Conservation (phyloP, 2,113 vertebrate genomes). For the Clupea harengus region DNA sequence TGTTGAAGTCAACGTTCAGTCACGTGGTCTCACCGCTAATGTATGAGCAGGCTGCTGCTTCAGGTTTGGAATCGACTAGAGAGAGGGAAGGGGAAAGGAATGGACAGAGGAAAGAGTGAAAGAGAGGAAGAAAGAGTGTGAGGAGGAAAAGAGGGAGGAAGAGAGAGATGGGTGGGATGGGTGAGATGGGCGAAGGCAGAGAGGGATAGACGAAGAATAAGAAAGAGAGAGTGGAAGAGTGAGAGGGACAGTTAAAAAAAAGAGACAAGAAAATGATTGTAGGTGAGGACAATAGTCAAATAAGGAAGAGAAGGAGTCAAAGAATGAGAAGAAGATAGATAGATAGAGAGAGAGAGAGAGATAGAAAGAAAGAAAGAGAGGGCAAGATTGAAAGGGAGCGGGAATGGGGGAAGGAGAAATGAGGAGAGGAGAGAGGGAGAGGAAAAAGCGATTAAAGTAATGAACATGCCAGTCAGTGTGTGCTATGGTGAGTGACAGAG, state of each 20-base stretch:
- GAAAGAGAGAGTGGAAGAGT: background rate
- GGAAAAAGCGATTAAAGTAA: background rate
- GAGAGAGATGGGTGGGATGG: background rate
- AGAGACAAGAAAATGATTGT: background rate
- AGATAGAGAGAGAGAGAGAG: background rate
- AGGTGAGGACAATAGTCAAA: background rate
- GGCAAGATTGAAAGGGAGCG: background rate
- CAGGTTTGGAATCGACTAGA: too few relatives aligned
- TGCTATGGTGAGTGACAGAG: background rate
- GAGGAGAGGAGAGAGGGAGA: background rate
- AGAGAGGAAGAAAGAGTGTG: background rate
- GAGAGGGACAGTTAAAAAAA: background rate
- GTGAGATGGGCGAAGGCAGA: background rate
- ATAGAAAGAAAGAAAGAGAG: background rate
- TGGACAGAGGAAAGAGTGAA: background rate
- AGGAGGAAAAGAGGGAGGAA: background rate
- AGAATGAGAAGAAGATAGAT: background rate
- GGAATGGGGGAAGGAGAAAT: background rate
- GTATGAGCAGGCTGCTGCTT: too few relatives aligned
- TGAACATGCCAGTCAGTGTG: conserved; percentile 1
- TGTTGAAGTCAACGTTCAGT: too few relatives aligned
- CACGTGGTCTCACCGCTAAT: too few relatives aligned
- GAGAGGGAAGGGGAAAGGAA: background rate
- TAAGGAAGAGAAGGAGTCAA: too few relatives aligned
- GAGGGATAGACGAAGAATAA: background rate